phyloP scores from a whole-genome alignment of 2,888 invertebrate genomes.

The Dione juno region DNA sequence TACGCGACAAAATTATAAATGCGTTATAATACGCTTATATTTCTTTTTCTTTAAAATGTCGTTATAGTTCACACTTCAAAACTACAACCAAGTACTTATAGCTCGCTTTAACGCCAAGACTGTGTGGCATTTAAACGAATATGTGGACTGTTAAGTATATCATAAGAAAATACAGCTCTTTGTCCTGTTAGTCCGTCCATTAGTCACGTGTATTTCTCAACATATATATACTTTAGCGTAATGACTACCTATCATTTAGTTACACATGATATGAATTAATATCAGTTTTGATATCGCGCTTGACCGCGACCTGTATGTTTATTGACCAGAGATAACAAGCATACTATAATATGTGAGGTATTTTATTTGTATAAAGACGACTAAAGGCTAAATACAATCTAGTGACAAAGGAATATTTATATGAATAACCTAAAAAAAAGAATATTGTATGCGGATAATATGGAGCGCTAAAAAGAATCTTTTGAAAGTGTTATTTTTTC shows the following conservation, averaged over 20 bases:
- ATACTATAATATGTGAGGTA: background rate
- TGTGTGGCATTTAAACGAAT: background rate
- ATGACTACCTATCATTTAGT: constrained; percentile 13
- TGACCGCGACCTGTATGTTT: constrained; percentile 35
- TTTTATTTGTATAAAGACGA: background rate
- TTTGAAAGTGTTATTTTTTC: background rate
- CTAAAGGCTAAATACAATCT: background rate
- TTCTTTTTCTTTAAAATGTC: background rate
- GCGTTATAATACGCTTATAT: background rate
- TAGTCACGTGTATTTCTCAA: constrained; percentile 26
- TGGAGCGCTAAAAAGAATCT: background rate
- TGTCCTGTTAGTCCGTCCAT: constrained; percentile 10
- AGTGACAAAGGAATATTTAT: background rate
- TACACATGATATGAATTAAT: constrained; percentile 20
- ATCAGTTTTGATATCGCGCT: constrained; percentile 19
- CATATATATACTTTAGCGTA: constrained; percentile 3
- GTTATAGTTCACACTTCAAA: background rate
- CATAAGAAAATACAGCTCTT: constrained; percentile 18
- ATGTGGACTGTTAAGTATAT: constrained; percentile 2
- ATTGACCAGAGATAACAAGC: constrained; percentile 35
- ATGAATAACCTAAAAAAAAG: background rate
- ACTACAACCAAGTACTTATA: background rate
- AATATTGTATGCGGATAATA: background rate
- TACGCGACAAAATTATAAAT: background rate
- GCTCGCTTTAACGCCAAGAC: background rate